Conservation (phyloP, 2,797 vertebrate species). For the Choloepus didactylus region DNA sequence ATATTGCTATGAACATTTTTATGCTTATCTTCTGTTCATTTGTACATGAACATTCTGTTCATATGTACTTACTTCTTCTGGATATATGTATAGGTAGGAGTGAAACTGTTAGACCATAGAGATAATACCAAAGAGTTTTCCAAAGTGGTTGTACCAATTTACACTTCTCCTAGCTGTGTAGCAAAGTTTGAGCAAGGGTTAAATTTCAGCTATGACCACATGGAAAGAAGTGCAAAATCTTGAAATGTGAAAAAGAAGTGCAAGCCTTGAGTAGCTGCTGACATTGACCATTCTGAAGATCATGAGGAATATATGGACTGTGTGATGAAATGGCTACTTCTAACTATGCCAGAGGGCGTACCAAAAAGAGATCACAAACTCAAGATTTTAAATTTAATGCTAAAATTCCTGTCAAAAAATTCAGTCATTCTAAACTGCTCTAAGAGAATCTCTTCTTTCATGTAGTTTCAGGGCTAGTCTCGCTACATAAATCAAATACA, state of each 20-base stretch:
- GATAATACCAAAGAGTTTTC: too few relatives aligned
- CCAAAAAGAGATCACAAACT: background rate
- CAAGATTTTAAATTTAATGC: background rate
- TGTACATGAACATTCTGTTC: too few relatives aligned
- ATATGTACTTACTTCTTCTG: background rate
- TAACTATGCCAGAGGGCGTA: background rate
- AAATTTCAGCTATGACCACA: background rate
- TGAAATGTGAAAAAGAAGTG: background rate
- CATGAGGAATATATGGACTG: background rate
- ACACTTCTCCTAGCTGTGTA: too few relatives aligned
- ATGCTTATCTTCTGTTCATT: background rate
- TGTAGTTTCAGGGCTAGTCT: background rate
- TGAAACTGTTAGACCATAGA: too few relatives aligned
- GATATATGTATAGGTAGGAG: too few relatives aligned
- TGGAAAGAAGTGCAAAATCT: background rate
- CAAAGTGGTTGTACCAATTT: too few relatives aligned
- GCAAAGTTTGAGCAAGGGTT: background rate
- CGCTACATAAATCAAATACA: background rate
- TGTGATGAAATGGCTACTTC: background rate
- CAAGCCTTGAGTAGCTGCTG: background rate
- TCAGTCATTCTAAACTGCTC: background rate
- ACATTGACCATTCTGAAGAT: background rate
- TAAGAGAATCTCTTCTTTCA: background rate
- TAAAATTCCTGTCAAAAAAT: background rate
- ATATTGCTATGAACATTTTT: background rate